These are phyloP conservation scores for Hyposoter dolosus DNA, from an alignment of 2,888 invertebrate species.

Conservation along the genomic window DNA sequence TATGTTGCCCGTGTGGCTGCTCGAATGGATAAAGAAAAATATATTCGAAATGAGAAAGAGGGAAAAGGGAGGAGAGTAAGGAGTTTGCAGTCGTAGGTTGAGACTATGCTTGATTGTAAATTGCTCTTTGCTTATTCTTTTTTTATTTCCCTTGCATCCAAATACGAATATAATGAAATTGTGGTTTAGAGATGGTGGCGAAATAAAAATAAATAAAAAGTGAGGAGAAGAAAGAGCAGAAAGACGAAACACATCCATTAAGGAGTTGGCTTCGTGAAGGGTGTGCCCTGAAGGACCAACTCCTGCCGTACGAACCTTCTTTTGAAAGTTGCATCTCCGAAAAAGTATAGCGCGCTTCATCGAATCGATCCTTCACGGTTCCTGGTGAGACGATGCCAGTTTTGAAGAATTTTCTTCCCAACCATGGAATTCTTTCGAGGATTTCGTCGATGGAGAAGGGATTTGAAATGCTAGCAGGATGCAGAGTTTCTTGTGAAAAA, in stretches of 20 bases:
- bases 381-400: background rate
- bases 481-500: background rate
- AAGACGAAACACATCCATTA: slow-evolving; percentile 75
- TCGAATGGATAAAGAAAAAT: slow-evolving; percentile 42
- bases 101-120: slow-evolving; percentile 23
- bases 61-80: slow-evolving; percentile 17
- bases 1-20: background rate
- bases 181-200: slow-evolving; percentile 33
- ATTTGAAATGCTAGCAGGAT: background rate
- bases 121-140: slow-evolving; percentile 21
- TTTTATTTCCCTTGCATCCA: slow-evolving; percentile 8
- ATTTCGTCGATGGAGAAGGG: background rate
- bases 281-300: slow-evolving; percentile 69
- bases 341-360: background rate
- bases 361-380: slow-evolving; percentile 42
- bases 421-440: background rate
- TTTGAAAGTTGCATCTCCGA: slow-evolving; percentile 73
- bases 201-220: slow-evolving; percentile 4
- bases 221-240: background rate
- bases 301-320: slow-evolving; percentile 70
- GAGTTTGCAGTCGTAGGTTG: slow-evolving; percentile 38
- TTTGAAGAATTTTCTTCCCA: background rate
- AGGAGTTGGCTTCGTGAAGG: slow-evolving; percentile 75
- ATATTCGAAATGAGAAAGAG: slow-evolving; percentile 33
- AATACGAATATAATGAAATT: slow-evolving; percentile 39